A percentile compares a stretch with the other conserved stretches of the same genome.
Conservation (phyloP, 1,140 invertebrate species). For the Caenorhabditis latens region DNA sequence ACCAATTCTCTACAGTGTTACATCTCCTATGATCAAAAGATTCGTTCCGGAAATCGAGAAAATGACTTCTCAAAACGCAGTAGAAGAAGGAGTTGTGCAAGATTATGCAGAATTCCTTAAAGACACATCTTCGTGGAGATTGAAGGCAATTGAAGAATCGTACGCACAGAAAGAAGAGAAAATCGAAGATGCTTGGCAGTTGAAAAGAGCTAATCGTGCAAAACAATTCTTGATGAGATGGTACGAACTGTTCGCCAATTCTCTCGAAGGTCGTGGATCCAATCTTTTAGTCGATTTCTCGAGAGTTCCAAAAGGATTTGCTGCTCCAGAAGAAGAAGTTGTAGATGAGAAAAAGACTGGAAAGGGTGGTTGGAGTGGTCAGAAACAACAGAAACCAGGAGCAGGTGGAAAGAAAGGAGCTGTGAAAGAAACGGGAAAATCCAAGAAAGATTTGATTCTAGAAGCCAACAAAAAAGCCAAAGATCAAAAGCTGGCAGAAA, state of each 20-base stretch:
- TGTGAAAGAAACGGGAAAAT: slow-evolving; percentile 65
- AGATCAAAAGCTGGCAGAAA: slow-evolving; percentile 71
- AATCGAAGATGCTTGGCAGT: slow-evolving; percentile 60
- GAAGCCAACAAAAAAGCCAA: slow-evolving; percentile 70
- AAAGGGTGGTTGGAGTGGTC: slow-evolving; percentile 67
- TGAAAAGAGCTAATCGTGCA: slow-evolving; percentile 61
- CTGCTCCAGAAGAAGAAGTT: slow-evolving; percentile 65
- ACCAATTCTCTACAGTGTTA: slow-evolving; percentile 62
- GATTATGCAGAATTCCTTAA: slow-evolving; percentile 59
- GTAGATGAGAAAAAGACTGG: slow-evolving; percentile 60
- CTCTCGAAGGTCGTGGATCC: slow-evolving; percentile 75
- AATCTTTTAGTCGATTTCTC: slow-evolving; percentile 77
- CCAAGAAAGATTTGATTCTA: slow-evolving; percentile 76
- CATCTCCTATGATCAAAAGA: slow-evolving; percentile 68
- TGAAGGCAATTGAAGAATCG: slow-evolving; percentile 59
- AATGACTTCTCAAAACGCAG: slow-evolving; percentile 35
- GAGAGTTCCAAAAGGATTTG: slow-evolving; percentile 70
- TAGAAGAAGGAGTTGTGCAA: slow-evolving; percentile 44
- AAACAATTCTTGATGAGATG: slow-evolving; percentile 70
- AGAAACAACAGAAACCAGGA: slow-evolving; percentile 64
- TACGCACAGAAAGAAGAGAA: slow-evolving; percentile 67
- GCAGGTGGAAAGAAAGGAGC: slow-evolving; percentile 51
- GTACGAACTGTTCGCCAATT: slow-evolving; percentile 76
- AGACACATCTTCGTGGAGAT: slow-evolving; percentile 58
- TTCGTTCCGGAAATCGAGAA: slow-evolving; percentile 64